Evolutionary conservation across 2,888 invertebrate genomes (phyloP).

Genomic region (Dryocosmus kuriphilus): DNA sequence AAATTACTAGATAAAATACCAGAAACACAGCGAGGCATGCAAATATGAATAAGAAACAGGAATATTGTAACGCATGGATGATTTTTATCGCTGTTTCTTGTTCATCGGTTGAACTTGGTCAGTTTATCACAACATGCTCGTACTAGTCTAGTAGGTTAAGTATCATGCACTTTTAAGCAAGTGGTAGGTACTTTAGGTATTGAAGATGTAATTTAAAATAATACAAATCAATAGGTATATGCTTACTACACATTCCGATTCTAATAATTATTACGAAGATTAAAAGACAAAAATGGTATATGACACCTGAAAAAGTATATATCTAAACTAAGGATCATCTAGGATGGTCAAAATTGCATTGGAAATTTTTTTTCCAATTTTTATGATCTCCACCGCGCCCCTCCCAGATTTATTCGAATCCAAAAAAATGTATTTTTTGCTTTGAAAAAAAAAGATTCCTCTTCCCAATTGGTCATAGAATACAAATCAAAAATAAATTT

Average conservation of each 20-base stretch:
- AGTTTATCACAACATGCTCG: slow-evolving; percentile 8
- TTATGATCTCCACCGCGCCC: too few relatives aligned
- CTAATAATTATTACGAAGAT: too few relatives aligned
- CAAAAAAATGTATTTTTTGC: too few relatives aligned
- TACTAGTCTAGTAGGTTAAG: slow-evolving; percentile 11
- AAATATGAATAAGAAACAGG: slow-evolving; percentile 1
- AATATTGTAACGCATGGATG: slow-evolving; percentile 25
- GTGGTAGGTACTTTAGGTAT: neutral
- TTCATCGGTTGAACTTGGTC: slow-evolving; percentile 23
- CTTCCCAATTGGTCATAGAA: too few relatives aligned
- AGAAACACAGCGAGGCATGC: slow-evolving; percentile 8
- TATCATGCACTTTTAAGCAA: neutral
- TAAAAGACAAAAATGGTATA: too few relatives aligned
- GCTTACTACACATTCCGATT: neutral
- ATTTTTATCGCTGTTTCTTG: slow-evolving; percentile 14
- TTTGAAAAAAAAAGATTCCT: too few relatives aligned
- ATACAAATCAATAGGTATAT: neutral
- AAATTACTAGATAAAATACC: neutral
- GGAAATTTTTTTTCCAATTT: too few relatives aligned
- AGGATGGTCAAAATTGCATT: too few relatives aligned
- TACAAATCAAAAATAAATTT: too few relatives aligned
- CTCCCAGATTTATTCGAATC: too few relatives aligned
- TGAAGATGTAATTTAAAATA: neutral
- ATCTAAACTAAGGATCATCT: too few relatives aligned
- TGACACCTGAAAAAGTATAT: too few relatives aligned